Conservation (phyloP, 2,888 invertebrate species). For the Dioctria linearis region DNA sequence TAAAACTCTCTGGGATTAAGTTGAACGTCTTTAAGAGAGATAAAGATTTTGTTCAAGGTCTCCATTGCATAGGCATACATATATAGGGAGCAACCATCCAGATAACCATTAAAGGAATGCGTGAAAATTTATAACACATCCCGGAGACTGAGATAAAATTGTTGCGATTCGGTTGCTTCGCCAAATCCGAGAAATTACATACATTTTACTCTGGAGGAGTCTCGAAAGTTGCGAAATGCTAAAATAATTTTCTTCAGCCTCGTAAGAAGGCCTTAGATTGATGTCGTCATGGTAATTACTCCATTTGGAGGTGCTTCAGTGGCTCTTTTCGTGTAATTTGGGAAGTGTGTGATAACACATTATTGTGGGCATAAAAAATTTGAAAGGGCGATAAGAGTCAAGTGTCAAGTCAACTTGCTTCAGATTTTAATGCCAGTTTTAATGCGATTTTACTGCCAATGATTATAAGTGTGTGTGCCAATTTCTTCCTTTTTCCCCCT, state of each 20-base stretch:
- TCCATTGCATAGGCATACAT: constrained; percentile 3
- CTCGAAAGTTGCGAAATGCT: no score
- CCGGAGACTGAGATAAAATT: constrained; percentile 1
- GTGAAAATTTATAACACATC: constrained; percentile 12
- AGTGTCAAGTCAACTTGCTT: background rate
- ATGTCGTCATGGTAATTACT: background rate
- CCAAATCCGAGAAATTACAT: no score
- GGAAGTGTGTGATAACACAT: constrained; percentile 18
- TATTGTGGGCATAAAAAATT: constrained; percentile 19
- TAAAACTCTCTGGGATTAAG: constrained; percentile 17
- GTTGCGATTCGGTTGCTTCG: no score
- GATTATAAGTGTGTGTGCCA: background rate
- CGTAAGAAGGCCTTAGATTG: no score
- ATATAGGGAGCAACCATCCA: background rate
- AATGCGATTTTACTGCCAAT: background rate
- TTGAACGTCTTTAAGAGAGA: constrained; percentile 13
- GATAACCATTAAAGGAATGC: background rate
- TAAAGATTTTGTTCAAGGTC: constrained; percentile 18
- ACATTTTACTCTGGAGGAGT: no score
- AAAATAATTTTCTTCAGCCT: no score
- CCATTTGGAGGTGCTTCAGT: background rate
- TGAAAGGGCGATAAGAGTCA: constrained; percentile 28
- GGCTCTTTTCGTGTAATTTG: constrained; percentile 4
- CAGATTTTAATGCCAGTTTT: background rate
- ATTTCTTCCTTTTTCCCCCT: background rate